A percentile compares a stretch with the other conserved stretches of the same genome.
Conservation (phyloP, 1,140 invertebrate species). For the Akabosia matsudoensis region DNA sequence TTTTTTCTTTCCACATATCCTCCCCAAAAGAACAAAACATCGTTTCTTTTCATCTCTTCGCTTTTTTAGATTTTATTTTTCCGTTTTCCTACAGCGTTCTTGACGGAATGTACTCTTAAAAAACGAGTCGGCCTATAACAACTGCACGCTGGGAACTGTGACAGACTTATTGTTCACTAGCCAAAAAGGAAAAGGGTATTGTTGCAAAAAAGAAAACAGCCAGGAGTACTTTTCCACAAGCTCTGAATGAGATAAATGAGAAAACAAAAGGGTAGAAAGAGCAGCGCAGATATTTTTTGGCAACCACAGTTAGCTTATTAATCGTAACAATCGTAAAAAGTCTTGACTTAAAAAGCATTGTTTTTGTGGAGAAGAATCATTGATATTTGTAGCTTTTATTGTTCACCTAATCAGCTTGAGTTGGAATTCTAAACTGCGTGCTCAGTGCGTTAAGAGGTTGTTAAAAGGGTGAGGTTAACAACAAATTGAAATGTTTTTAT, state of each 20-base stretch:
- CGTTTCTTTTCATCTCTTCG: not conserved
- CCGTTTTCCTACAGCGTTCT: not conserved
- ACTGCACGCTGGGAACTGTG: not conserved
- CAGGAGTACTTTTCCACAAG: no score
- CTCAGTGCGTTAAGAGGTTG: no score
- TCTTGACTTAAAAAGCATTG: no score
- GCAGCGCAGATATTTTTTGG: not conserved
- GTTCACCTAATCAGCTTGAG: no score
- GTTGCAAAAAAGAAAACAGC: not conserved
- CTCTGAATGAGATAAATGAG: no score
- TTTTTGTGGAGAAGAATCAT: no score
- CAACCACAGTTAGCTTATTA: no score
- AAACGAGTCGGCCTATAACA: not conserved
- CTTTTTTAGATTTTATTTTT: not conserved
- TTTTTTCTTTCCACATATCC: not conserved
- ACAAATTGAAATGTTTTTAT: no score
- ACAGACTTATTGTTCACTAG: slow-evolving; percentile 2
- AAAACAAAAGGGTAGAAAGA: not conserved
- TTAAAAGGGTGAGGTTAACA: no score
- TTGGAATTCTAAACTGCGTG: no score
- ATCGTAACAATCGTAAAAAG: no score
- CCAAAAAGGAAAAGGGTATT: not conserved
- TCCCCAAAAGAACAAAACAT: not conserved
- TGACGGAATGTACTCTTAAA: not conserved
- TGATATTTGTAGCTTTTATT: no score